Evolutionary conservation across 2,888 invertebrate genomes (phyloP), one percentile per base, ranked within the genome.

Genomic region (Diplolepis rosae): DNA sequence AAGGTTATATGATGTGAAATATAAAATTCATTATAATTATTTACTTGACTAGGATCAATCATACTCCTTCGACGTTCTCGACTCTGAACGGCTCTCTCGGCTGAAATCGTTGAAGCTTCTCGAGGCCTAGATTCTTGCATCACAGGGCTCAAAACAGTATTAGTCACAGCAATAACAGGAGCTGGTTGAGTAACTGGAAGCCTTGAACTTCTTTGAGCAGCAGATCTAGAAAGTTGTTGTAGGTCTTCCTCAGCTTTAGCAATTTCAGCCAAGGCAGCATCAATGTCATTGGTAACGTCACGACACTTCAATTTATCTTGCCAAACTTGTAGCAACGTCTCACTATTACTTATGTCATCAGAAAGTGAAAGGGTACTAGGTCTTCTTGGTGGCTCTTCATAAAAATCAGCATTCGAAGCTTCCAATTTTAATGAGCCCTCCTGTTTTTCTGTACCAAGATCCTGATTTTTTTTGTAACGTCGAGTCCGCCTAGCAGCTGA

Each of bases 401-500:
- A 70, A 11, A 69, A 15, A 15, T 76, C 77, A 13, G 22, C 18
- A 30, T 18, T 30, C 2, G 66, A 56, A 35, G 32, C 54, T 32
- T 61, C 61, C 24, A 24, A 24, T 39, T 61, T 61, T 7, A 61
- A n/a, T 2, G 39, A 11, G 4, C 35, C 13, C 22, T 61, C 56
- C 32, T 56, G 56, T n/a, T 61, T 61, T 52, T 32, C 30, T 18
- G 30, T 28, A 35, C 80, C 61, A 4, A 85, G 75, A 42, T 91
- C 91, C 18, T 89, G 89, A 4, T 83, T 87, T 74, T 90, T 90
- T 71, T 95, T 95, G 82, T 95, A 96, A 50, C 96, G 90, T 72
- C 96, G 91, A 0, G 96, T 97, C 79, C 96, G 91, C 79, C 97
- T 91, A 0, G 95, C 92, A 3, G 95, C 93, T 0, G 96, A 95